phyloP scores from a whole-genome alignment of 2,113 vertebrate genomes.

The Pristiophorus japonicus region DNA sequence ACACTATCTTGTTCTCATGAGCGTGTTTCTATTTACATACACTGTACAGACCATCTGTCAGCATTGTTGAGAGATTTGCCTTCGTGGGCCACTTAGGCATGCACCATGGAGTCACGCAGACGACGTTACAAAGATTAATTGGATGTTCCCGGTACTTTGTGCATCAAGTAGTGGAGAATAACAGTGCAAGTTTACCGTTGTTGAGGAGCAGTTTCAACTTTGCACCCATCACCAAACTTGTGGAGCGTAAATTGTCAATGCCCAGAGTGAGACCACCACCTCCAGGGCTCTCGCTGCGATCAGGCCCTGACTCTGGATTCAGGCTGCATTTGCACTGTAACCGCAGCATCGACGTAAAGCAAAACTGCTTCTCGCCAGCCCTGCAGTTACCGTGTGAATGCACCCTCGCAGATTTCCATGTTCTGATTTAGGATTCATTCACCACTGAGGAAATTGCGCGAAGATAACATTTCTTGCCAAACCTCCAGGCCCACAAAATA shows the following conservation, averaged over 20 bases:
- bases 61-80: neutral
- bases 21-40: neutral
- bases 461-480: neutral
- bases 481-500: neutral
- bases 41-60: neutral
- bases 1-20: neutral
- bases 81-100: neutral
- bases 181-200: neutral
- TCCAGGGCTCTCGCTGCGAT: neutral
- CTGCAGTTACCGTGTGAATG: neutral
- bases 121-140: neutral
- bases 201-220: neutral
- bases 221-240: neutral
- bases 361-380: neutral
- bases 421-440: neutral
- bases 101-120: neutral
- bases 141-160: neutral
- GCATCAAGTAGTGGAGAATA: neutral
- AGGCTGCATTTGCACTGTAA: neutral
- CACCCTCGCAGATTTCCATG: neutral
- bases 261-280: neutral
- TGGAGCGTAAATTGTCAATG: neutral
- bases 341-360: neutral
- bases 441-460: neutral
- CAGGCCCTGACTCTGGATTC: neutral